Evolutionary conservation across 2,888 invertebrate genomes (phyloP).

Genomic region (Eupithecia abbreviata): DNA sequence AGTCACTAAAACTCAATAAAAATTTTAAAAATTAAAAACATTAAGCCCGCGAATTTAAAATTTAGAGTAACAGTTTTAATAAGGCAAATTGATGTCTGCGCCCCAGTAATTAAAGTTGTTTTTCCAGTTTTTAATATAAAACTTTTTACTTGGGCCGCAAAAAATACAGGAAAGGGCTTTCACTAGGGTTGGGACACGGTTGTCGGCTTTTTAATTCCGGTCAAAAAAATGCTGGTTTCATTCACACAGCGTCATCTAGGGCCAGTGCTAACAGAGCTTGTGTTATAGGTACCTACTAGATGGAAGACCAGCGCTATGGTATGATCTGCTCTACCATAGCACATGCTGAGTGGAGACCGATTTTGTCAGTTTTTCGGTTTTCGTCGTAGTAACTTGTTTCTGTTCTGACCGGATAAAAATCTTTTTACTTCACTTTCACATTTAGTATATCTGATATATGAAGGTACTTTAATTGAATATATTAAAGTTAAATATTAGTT

Average conservation of each 20-base stretch:
- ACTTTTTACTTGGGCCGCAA: conserved; percentile 60
- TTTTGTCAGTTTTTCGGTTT: no score
- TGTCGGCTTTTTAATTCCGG: neutral
- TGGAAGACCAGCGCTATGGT: no score
- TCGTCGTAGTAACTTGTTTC: no score
- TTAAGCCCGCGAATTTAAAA: conserved; percentile 46
- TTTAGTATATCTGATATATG: no score
- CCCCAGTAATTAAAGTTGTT: conserved; percentile 74
- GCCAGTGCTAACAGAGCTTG: no score
- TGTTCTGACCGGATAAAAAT: no score
- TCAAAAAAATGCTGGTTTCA: neutral
- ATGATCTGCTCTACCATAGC: no score
- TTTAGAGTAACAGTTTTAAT: conserved; percentile 63
- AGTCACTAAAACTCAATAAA: conserved; percentile 35
- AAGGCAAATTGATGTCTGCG: conserved; percentile 62
- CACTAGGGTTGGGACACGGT: neutral
- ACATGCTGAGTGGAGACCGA: no score
- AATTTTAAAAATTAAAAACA: conserved; percentile 45
- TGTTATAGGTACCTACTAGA: no score
- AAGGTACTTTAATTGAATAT: no score
- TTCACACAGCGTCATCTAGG: neutral
- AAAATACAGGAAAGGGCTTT: conserved; percentile 35
- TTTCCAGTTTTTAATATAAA: conserved; percentile 74
- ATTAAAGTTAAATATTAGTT: no score
- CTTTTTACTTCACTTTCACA: no score